Evolutionary conservation across 2,113 vertebrate species (phyloP).

Genomic region (Polypterus bichir): DNA sequence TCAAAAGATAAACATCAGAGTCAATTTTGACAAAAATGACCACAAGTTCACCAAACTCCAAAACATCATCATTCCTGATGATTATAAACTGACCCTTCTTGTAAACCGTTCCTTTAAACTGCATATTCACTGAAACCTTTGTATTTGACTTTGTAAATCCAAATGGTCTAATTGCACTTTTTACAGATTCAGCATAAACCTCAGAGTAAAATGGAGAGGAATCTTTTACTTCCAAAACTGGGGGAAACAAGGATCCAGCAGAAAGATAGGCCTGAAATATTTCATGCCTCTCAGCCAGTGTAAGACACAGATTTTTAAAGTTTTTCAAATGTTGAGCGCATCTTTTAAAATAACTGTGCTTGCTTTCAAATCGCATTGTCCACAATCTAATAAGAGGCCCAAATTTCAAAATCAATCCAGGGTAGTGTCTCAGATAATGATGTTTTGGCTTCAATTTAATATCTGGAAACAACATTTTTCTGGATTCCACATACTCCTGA

Average conservation of each 20-base stretch:
- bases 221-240: conserved; percentile 9
- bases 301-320: conserved; percentile 20
- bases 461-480: too few relatives aligned
- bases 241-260: conserved; percentile 13
- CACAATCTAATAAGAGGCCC: conserved; percentile 19
- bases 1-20: conserved; percentile 11
- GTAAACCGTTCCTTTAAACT: conserved; percentile 13
- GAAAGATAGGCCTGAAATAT: conserved; percentile 12
- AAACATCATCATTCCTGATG: neutral
- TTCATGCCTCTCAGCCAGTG: conserved; percentile 17
- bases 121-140: conserved; percentile 9
- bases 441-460: too few relatives aligned
- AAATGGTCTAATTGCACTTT: conserved; percentile 10
- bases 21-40: conserved; percentile 8
- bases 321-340: conserved; percentile 17
- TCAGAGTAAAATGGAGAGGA: conserved; percentile 15
- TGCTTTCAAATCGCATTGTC: conserved; percentile 19
- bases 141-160: neutral
- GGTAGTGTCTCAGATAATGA: too few relatives aligned
- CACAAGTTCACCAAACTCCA: conserved; percentile 17
- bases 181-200: conserved; percentile 13
- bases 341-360: conserved; percentile 15
- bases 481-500: too few relatives aligned
- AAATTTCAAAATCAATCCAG: conserved; percentile 22
- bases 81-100: conserved; percentile 17